Evolutionary conservation across 2,888 invertebrate genomes (phyloP), one percentile per base, ranked within the genome.

Genomic region (Caenorhabditis doughertyi): DNA sequence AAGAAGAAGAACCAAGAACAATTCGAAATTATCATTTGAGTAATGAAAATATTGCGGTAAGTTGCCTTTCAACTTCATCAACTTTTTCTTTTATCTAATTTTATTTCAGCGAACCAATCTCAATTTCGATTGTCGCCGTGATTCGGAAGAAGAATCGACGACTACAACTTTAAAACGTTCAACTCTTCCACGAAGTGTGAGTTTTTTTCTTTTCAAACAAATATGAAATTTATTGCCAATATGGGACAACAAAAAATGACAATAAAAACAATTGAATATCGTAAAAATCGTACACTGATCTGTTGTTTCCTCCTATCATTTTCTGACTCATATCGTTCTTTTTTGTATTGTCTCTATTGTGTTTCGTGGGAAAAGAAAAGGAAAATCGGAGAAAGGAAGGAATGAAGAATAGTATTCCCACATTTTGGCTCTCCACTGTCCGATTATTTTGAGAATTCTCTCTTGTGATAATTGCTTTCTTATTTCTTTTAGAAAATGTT

Each of bases 1-100:
- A 82, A 80, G 29, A 77, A 73, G 27, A 35, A 51, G 67, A 80
- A 23, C 81, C 84, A 16, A 56, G 73, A 55, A 86, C 84, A 8
- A 86, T 86, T 39, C 39, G 86, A 29, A 86, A 86, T 58, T 86
- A 79, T 65, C 83, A 77, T 27, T 42, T 86, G 77, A 64, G 64
- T 49, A 82, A 68, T 44, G 65, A 79, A 25, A 79, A 79, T 56
- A 60, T 77, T 49, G 76, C 76, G 25, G 73, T 80, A 11, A 72
- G 51, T 23, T 32, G 47, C n/a, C n/a, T 9, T 39, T 39, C 39
- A 9, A 39, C 16, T 44, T 32, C 25, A 29, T n/a, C 23, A 44
- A 29, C 16, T 13, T 11, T 44, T 18, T 23, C 16, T 29, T 9
- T 27, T 27, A 18, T 27, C 9, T 27, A 44, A n/a, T n/a, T n/a